Evolutionary conservation across 2,888 invertebrate genomes (phyloP), one percentile per base, ranked within the genome.

Genomic region (Iphiclides podalirius): DNA sequence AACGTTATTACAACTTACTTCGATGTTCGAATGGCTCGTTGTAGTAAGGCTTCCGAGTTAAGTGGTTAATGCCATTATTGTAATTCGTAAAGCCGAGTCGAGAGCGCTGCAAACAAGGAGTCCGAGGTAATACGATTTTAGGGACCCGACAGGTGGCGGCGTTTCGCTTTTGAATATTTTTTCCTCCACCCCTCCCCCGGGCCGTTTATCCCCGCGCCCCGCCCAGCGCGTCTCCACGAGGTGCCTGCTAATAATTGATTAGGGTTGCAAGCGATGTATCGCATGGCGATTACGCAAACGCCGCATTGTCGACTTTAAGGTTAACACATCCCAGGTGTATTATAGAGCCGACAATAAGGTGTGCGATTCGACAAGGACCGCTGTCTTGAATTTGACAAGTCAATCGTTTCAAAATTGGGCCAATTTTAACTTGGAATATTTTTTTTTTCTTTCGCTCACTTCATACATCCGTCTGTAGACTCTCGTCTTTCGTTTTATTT

Each of bases 61-160:
- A 50, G 39, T 45, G 50, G 39, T 35, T 45, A 40, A 44, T 50
- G 33, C 44, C 35, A 40, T 50, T 44, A 44, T 44, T 44, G 43
- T 44, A 28, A 50, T 28, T 45, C 44, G 13, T n/a, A 45, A 36
- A 40, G 40, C 35, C 39, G 39, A 35, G 43, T 36, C 35, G 44
- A 34, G 49, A 35, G 40, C 44, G 40, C 14, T 36, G 40, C 44
- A 50, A 45, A 50, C 44, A 20, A 50, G 44, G 35, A 34, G 50
- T 45, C 43, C 49, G 34, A 34, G 43, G 15, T 49, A 49, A 49
- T 49, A 43, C 40, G 39, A 50, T 50, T 45, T 50, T 34, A 40
- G 44, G 44, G 44, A 44, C 16, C 39, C n/a, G n/a, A n/a, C n/a
- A n/a, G n/a, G n/a, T n/a, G n/a, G n/a, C n/a, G n/a, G 16, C 35